A percentile compares a stretch with the other conserved stretches of the same genome.
phyloP scores from a whole-genome alignment of 2,888 invertebrate genomes.

The Drosophila monieri region DNA sequence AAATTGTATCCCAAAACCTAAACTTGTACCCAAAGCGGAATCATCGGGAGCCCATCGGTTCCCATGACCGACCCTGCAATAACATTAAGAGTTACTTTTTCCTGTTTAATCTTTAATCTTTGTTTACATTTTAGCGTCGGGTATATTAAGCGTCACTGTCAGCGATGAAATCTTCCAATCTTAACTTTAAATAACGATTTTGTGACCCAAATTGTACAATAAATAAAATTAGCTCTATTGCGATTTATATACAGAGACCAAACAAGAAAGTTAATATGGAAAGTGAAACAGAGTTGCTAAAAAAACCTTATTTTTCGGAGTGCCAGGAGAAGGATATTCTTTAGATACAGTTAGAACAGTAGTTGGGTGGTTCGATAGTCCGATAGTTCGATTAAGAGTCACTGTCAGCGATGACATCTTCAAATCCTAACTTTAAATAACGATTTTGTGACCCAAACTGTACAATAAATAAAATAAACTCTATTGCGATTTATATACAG shows the following conservation, averaged over 20 bases:
- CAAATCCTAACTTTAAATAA: too few species aligned
- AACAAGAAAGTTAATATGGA: conserved; percentile 35
- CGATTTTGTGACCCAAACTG: too few species aligned
- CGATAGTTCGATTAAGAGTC: too few species aligned
- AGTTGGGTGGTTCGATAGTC: too few species aligned
- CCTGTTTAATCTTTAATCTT: neutral
- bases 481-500: too few species aligned
- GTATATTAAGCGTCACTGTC: neutral
- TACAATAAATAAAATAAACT: too few species aligned
- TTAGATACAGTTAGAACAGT: too few species aligned
- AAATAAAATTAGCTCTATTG: conserved; percentile 76
- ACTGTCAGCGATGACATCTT: too few species aligned
- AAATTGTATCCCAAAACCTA: neutral
- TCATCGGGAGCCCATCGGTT: neutral
- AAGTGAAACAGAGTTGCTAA: conserved; percentile 7
- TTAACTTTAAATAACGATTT: neutral
- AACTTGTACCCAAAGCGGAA: too few species aligned
- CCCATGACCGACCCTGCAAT: neutral
- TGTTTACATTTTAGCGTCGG: neutral
- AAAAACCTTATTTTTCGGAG: conserved; percentile 20
- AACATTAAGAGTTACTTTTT: neutral
- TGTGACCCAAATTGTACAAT: conserved; percentile 54
- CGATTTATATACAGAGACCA: conserved; percentile 50
- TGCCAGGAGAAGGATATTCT: too few species aligned
- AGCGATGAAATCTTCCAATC: neutral